Conservation (phyloP, 2,888 invertebrate species). For the Drosophila pullipes region DNA sequence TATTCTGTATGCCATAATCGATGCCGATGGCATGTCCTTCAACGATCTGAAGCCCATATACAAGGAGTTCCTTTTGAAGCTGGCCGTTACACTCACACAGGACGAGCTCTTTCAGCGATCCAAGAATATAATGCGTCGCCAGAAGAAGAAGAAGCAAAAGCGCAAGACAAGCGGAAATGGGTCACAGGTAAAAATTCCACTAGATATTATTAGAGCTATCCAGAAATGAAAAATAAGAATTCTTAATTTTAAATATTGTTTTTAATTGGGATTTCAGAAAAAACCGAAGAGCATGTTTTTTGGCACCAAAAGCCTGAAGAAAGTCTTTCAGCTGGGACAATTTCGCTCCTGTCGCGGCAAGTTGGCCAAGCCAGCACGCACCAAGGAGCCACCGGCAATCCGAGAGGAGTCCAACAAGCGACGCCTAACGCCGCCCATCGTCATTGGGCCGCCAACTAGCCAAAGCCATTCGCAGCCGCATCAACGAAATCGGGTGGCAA, state of each 20-base stretch:
- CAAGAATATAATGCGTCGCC: constrained; percentile 94
- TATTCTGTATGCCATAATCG: constrained; percentile 94
- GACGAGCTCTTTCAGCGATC: constrained; percentile 96
- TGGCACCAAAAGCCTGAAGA: constrained; percentile 87
- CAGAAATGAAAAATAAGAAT: background rate
- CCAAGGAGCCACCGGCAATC: constrained; percentile 72
- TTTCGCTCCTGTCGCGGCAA: constrained; percentile 85
- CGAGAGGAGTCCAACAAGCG: constrained; percentile 41
- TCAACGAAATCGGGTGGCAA: constrained; percentile 87
- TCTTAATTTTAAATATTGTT: background rate
- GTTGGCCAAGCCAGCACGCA: constrained; percentile 53
- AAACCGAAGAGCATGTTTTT: constrained; percentile 88
- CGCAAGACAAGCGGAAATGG: constrained; percentile 84
- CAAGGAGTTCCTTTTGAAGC: constrained; percentile 94
- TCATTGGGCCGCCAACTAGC: constrained; percentile 71
- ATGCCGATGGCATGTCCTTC: constrained; percentile 96
- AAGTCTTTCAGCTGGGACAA: constrained; percentile 88
- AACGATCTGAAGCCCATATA: constrained; percentile 96
- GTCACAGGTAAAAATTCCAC: constrained; percentile 65
- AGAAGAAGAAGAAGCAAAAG: constrained; percentile 89
- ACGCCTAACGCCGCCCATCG: constrained; percentile 61
- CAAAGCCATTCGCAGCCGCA: constrained; percentile 66
- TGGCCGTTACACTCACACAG: constrained; percentile 95
- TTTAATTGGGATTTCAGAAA: constrained; percentile 83
- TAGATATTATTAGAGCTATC: background rate